Conservation (phyloP, 2,797 vertebrate species). For the Galagoides demidoff region DNA sequence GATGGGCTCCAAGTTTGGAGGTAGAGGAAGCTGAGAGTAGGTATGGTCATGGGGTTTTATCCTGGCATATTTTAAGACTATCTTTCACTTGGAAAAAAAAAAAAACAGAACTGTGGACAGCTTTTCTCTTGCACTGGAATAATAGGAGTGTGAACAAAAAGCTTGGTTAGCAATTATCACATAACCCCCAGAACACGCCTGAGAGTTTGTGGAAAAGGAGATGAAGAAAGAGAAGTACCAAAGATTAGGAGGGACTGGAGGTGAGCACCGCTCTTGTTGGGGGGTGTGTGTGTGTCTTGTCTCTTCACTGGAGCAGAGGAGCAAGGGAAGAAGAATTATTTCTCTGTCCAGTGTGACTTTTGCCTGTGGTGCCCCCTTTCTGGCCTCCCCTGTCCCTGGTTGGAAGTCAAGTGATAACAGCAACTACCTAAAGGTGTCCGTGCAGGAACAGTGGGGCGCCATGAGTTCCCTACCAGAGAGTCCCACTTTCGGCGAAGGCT, state of each 20-base stretch:
- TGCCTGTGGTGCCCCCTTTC: background rate
- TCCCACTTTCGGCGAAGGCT: slow-evolving; percentile 4
- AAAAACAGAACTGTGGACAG: background rate
- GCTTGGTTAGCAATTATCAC: background rate
- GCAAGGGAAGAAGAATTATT: background rate
- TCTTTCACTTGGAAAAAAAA: background rate
- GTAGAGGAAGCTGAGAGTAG: background rate
- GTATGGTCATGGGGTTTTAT: background rate
- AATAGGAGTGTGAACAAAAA: background rate
- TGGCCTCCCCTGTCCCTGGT: background rate
- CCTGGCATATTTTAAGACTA: background rate
- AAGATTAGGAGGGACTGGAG: background rate
- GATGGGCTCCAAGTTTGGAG: background rate
- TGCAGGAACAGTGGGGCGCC: slow-evolving; percentile 42
- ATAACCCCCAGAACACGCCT: background rate
- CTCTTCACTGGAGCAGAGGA: background rate
- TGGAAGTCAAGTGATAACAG: background rate
- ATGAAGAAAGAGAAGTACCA: background rate
- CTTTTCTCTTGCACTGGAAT: slow-evolving; percentile 3
- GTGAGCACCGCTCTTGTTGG: too few species aligned
- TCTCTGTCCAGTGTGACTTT: background rate
- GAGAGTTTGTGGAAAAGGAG: background rate
- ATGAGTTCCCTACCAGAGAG: background rate
- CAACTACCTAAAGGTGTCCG: background rate
- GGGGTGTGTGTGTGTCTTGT: background rate